A percentile compares a stretch with the other conserved stretches of the same genome.
Evolutionary conservation across 2,888 invertebrate genomes (phyloP).

Genomic region (Volucella zonaria): DNA sequence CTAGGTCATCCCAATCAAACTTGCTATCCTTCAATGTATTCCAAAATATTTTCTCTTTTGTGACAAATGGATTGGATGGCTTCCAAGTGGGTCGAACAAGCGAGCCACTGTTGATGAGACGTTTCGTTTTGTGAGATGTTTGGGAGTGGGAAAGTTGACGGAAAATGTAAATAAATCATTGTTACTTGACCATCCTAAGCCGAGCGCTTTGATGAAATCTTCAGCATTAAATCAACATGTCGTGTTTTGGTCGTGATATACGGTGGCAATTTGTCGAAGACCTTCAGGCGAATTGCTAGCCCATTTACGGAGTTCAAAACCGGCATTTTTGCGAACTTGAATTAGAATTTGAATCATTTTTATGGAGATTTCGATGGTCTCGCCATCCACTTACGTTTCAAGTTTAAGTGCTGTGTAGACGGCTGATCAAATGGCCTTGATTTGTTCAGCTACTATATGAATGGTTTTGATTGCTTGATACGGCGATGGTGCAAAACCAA

Average conservation of each 20-base stretch:
- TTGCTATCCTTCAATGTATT: neutral
- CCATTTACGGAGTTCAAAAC: constrained; percentile 7
- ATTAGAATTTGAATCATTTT: constrained; percentile 26
- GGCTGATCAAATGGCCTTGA: neutral
- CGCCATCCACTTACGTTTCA: constrained; percentile 10
- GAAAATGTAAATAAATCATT: constrained; percentile 22
- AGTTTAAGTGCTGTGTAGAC: neutral
- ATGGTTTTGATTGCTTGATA: constrained; percentile 43
- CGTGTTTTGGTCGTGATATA: no score
- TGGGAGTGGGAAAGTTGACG: neutral
- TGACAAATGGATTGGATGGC: neutral
- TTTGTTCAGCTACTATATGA: constrained; percentile 34
- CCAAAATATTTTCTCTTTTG: no score
- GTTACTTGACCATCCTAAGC: no score
- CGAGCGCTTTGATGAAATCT: no score
- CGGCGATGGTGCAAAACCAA: constrained; percentile 26
- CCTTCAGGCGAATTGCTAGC: neutral
- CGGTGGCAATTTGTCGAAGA: no score
- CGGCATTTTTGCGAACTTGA: constrained; percentile 1
- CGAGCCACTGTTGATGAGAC: constrained; percentile 24
- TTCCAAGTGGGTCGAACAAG: constrained; percentile 23
- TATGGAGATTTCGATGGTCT: constrained; percentile 18
- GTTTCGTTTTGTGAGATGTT: no score
- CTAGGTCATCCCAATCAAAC: constrained; percentile 24
- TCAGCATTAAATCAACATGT: no score